phyloP scores from a whole-genome alignment of 2,113 vertebrate species.

The Serinus canaria region DNA sequence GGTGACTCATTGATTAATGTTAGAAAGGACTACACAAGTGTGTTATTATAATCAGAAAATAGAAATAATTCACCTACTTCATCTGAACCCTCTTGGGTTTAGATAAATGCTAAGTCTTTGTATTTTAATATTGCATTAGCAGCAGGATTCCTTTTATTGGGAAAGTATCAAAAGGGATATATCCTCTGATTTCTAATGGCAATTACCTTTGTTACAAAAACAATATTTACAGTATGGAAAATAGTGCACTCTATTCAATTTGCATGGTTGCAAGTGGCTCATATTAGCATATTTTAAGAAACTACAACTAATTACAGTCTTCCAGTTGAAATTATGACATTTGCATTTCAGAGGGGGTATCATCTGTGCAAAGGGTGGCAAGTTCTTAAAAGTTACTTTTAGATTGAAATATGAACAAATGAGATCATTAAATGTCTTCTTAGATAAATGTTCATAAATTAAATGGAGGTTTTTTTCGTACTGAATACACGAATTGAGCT shows the following conservation, averaged over 20 bases:
- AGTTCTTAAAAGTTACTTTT: not conserved
- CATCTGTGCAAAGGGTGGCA: not conserved
- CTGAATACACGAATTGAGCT: not conserved
- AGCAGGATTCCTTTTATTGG: not conserved
- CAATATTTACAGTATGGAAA: not conserved
- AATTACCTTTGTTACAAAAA: not conserved
- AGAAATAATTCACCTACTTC: not conserved
- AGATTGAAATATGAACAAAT: not conserved
- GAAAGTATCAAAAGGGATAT: not conserved
- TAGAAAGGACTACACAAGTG: not conserved
- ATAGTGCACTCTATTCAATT: not conserved
- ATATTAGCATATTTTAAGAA: conserved; percentile 15
- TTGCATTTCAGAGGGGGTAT: not conserved
- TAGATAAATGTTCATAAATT: not conserved
- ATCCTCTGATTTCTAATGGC: not conserved
- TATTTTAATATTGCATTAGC: not conserved
- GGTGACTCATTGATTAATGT: not conserved
- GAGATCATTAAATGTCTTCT: not conserved
- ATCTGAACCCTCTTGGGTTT: not conserved
- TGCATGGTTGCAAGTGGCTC: not conserved
- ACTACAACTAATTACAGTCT: not conserved
- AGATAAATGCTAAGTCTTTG: not conserved
- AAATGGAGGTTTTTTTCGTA: not conserved
- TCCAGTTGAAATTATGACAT: not conserved
- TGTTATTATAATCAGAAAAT: conserved; percentile 13